Conservation (phyloP, 2,113 vertebrate species). For the Calyptommatus sinebrachiatus region DNA sequence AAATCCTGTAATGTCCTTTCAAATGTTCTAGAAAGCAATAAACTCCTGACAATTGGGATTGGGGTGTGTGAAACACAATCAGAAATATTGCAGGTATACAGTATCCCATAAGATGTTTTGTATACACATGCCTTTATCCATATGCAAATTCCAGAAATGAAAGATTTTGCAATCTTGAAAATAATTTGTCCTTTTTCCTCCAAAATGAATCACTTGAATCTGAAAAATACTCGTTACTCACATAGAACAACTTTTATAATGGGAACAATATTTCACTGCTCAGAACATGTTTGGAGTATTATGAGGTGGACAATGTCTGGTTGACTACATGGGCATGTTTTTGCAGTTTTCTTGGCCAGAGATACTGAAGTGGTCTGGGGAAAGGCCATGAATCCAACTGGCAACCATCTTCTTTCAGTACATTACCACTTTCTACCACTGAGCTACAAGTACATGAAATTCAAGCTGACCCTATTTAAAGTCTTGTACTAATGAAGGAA, state of each 20-base stretch:
- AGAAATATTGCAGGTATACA: neutral
- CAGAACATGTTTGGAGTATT: too few species aligned
- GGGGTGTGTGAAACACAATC: neutral
- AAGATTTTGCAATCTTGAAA: neutral
- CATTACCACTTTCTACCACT: too few species aligned
- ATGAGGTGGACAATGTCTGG: too few species aligned
- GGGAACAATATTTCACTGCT: neutral
- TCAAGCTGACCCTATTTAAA: neutral
- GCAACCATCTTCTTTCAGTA: too few species aligned
- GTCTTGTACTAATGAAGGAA: neutral
- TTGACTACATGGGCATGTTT: too few species aligned
- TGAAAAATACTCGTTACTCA: neutral
- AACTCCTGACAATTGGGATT: neutral
- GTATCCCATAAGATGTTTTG: neutral
- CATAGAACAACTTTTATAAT: neutral
- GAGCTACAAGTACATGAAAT: neutral
- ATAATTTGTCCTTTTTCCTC: neutral
- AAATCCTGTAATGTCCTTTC: too few species aligned
- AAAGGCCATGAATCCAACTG: too few species aligned
- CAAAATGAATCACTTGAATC: neutral
- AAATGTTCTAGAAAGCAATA: neutral
- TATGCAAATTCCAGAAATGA: neutral
- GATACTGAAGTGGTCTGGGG: too few species aligned
- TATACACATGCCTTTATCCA: neutral
- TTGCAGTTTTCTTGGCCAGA: too few species aligned